Conservation (phyloP, 1,140 invertebrate species). For the Periplaneta americana region DNA sequence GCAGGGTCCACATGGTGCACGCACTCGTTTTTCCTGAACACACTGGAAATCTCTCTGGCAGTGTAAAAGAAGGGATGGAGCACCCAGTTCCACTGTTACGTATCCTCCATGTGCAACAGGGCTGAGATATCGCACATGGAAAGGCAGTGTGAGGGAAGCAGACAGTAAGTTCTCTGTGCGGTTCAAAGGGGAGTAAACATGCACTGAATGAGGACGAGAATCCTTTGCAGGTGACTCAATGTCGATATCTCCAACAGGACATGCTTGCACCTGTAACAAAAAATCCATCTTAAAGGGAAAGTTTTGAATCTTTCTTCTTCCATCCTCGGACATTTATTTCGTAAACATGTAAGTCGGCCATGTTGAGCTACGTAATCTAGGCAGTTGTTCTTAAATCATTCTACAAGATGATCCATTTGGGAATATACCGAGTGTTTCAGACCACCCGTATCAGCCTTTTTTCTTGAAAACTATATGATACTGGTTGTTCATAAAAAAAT, state of each 20-base stretch:
- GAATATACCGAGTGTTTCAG: too few relatives aligned
- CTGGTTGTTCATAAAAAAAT: too few relatives aligned
- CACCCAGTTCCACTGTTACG: conserved; percentile 27
- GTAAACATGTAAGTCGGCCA: too few relatives aligned
- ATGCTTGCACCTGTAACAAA: conserved; percentile 31
- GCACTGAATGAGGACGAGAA: conserved; percentile 32
- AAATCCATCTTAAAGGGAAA: too few relatives aligned
- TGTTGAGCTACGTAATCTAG: too few relatives aligned
- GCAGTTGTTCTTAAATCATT: too few relatives aligned
- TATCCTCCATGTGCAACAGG: conserved; percentile 26
- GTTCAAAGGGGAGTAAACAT: conserved; percentile 29
- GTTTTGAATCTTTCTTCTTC: too few relatives aligned
- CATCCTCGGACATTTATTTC: too few relatives aligned
- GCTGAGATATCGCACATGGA: conserved; percentile 39
- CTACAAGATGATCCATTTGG: too few relatives aligned
- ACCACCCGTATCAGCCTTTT: too few relatives aligned
- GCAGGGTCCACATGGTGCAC: background rate
- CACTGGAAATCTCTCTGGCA: background rate
- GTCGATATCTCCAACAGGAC: conserved; percentile 32
- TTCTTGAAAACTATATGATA: too few relatives aligned
- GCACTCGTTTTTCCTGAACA: background rate
- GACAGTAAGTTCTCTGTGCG: conserved; percentile 21
- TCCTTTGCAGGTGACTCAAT: conserved; percentile 36
- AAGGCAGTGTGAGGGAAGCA: conserved; percentile 24
- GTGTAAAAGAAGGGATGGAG: conserved; percentile 32